Evolutionary conservation across 2,888 invertebrate species (phyloP), one percentile per base, ranked within the genome.

Genomic region (Hydropsyche betteni): DNA sequence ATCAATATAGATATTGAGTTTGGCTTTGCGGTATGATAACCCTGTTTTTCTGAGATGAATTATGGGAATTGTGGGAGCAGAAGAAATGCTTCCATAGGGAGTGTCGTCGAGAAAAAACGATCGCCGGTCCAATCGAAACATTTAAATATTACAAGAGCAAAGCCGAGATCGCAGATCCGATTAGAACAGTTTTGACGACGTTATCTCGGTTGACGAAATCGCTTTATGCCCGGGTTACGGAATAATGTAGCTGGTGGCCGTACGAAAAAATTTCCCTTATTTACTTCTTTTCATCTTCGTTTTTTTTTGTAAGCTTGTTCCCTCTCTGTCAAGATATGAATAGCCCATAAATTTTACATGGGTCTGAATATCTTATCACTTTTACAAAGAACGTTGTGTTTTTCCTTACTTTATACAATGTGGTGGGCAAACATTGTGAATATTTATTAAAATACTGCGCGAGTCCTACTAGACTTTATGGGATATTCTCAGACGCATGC

Each of bases 281-380:
- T 64, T 64, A 64, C 64, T 64, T 64, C 36, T 64, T 58, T 36
- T 64, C 64, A 64, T 64, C 64, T 70, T 14, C 10, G 14, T 53
- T 50, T 50, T 52, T 70, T 70, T 53, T 12, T 34, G 8, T 64
- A 8, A n/a, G 24, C 53, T 10, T 53, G 10, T 70, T 33, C 24
- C 36, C 53, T 50, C 70, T 70, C 51, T 70, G 52, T 70, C 70
- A 53, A 70, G 53, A 70, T 70, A 70, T 70, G 70, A 70, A 70
- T 70, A 51, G 52, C 12, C 52, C 53, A 70, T 70, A 70, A 53
- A 53, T 70, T 70, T 70, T 70, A 53, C 70, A 70, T 53, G 70
- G 70, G 70, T 51, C 70, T 70, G 70, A 70, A 70, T 70, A 70
- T 70, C 70, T 70, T 70, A 70, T 70, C 70, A 70, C 70, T 70